Evolutionary conservation across 2,888 invertebrate genomes (phyloP).

Genomic region (Dicycla oo): DNA sequence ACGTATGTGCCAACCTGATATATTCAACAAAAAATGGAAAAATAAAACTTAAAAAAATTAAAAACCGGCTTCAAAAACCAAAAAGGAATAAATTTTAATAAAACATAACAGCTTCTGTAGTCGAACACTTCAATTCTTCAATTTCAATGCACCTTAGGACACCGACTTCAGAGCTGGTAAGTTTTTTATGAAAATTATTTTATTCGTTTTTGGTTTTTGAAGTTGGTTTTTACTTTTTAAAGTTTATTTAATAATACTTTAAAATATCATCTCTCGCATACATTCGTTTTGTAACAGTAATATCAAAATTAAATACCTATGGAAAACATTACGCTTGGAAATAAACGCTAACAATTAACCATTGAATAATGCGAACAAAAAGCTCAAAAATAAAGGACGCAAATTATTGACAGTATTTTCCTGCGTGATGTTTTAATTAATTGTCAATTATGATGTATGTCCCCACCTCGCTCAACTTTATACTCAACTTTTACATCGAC

Average conservation of each 20-base stretch:
- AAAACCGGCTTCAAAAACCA: no score
- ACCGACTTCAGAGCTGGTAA: no score
- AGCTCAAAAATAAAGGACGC: slow-evolving; percentile 5
- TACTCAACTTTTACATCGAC: slow-evolving; percentile 34
- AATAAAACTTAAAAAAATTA: no score
- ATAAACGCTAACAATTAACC: slow-evolving; percentile 13
- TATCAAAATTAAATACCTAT: not conserved
- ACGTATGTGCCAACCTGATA: no score
- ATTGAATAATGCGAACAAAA: slow-evolving; percentile 2
- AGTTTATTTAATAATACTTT: not conserved
- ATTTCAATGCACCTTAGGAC: no score
- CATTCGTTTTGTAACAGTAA: not conserved
- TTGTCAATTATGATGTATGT: slow-evolving; percentile 28
- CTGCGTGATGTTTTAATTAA: slow-evolving; percentile 36
- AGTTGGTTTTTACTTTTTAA: no score
- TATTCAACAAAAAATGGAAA: no score
- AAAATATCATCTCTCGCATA: not conserved
- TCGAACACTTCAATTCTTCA: no score
- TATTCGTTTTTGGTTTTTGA: no score
- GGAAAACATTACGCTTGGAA: slow-evolving; percentile 1
- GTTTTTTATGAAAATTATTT: no score
- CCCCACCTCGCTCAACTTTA: slow-evolving; percentile 15
- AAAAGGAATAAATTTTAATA: no score
- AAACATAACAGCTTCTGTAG: no score
- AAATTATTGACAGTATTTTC: slow-evolving; percentile 2